Evolutionary conservation across 2,888 invertebrate species (phyloP).

Genomic region (Acleris laterana): DNA sequence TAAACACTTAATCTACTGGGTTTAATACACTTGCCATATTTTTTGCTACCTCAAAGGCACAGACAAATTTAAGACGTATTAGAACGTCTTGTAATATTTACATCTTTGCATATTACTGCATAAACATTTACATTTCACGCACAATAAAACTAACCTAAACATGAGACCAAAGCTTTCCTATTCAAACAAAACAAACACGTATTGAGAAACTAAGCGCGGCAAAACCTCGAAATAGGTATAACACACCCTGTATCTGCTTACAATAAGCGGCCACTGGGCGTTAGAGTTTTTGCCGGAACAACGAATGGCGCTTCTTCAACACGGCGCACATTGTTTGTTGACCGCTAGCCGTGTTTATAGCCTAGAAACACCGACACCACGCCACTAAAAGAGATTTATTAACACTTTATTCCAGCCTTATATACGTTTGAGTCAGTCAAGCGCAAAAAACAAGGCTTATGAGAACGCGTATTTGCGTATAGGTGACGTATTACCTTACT

Average conservation of each 20-base stretch:
- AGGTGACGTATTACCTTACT: conserved; percentile 41
- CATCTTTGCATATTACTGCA: too few relatives aligned
- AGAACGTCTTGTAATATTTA: too few relatives aligned
- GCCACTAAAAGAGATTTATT: conserved; percentile 57
- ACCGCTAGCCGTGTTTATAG: conserved; percentile 68
- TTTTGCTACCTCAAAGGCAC: too few relatives aligned
- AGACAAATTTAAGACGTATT: too few relatives aligned
- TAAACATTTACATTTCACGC: too few relatives aligned
- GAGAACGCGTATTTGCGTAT: conserved; percentile 43
- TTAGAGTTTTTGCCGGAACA: conserved; percentile 61
- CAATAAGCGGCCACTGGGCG: conserved; percentile 44
- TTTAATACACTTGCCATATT: too few relatives aligned
- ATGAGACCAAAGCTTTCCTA: background rate
- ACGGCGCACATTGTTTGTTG: conserved; percentile 67
- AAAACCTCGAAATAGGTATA: conserved; percentile 18
- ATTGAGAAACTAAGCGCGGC: conserved; percentile 1
- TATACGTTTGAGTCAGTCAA: conserved; percentile 50
- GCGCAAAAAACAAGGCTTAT: conserved; percentile 51
- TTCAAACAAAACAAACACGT: background rate
- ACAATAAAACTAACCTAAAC: too few relatives aligned
- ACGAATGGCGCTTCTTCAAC: conserved; percentile 68
- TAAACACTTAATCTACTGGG: too few relatives aligned
- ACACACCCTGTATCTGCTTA: conserved; percentile 30
- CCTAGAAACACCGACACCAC: conserved; percentile 57
- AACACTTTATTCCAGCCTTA: conserved; percentile 59